Base-by-base conservation (phyloP, 1,140 invertebrate genomes). In the Neodiprion fabricii region DNA sequence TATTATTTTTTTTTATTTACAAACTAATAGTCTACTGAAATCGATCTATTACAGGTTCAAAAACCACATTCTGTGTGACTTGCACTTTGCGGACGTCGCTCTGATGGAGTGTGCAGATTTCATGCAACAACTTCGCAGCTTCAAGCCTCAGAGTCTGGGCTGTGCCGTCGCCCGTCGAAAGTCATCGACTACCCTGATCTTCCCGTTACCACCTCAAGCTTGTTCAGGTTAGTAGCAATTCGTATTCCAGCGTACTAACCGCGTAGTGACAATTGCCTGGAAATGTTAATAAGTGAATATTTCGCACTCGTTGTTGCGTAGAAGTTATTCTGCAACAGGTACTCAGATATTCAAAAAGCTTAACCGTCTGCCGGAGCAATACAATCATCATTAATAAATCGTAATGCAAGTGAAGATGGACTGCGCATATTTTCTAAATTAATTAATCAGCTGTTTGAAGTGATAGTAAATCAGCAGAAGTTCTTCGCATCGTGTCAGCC, bases 101-200 rank as follows among this genome's bases (percentile, higher is more conserved):
- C 94, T 97, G 81, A 96, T 97, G 95, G 96, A 97, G 93, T 96
- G 95, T 90, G 96, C 95, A 74, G 96, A 97, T 91, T 98, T 97
- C 89, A 97, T 98, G 95, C 96, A 97, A 89, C 96, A 98, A 90
- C 92, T 98, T 83, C 93, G 96, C 81, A 95, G 95, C 90, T 98
- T 98, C 90, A 98, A 98, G 90, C 95, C 96, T 77, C 96, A 97
- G 90, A 96, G 95, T 83, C 90, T 98, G 84, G 96, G 96, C 85
- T 97, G 96, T 90, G 96, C 96, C 79, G 96, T 97, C 80, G 96
- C 96, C 65, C 90, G 96, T 82, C 91, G 96, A 86, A 97, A 97
- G 87, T 96, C 94, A 79, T 97, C 96, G 79, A 98, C 96, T 53
- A 98, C 96, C 7, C 91, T 98, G 79, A 97, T 97, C 83, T 98